These are phyloP conservation scores for Orchestia grillus DNA, from an alignment of 1,140 invertebrate genomes.

Conservation along the genomic window DNA sequence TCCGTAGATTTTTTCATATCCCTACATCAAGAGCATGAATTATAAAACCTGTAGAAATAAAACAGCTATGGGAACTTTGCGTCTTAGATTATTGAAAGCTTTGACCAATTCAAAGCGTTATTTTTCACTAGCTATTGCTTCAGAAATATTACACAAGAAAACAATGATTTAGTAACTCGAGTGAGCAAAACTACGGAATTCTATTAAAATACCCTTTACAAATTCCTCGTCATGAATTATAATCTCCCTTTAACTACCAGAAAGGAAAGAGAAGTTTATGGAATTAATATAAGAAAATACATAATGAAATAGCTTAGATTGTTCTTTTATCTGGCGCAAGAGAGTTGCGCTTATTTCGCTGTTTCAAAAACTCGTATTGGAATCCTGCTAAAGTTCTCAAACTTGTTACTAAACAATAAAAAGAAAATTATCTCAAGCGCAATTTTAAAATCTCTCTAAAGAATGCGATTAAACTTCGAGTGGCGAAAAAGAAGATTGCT, in stretches of 20 bases:
- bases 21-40: not conserved
- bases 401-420: constrained; percentile 23
- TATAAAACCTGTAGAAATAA: not conserved
- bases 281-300: not conserved
- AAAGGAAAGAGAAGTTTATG: not conserved
- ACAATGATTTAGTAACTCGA: not conserved
- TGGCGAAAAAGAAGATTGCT: constrained; percentile 16
- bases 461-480: constrained; percentile 21
- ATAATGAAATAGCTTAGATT: not conserved
- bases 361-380: constrained; percentile 27
- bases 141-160: not conserved
- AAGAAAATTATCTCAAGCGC: not conserved
- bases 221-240: not conserved
- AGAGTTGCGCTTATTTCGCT: not conserved
- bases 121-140: not conserved
- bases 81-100: not conserved
- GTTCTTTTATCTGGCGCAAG: not conserved
- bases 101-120: not conserved
- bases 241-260: not conserved
- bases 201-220: not conserved
- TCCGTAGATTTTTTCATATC: not conserved
- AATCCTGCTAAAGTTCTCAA: not conserved
- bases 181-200: not conserved
- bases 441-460: constrained; percentile 14
- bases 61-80: not conserved